Evolutionary conservation across 2,888 invertebrate species (phyloP), one percentile per base, ranked within the genome.

Genomic region (Tetramorium bicarinatum): DNA sequence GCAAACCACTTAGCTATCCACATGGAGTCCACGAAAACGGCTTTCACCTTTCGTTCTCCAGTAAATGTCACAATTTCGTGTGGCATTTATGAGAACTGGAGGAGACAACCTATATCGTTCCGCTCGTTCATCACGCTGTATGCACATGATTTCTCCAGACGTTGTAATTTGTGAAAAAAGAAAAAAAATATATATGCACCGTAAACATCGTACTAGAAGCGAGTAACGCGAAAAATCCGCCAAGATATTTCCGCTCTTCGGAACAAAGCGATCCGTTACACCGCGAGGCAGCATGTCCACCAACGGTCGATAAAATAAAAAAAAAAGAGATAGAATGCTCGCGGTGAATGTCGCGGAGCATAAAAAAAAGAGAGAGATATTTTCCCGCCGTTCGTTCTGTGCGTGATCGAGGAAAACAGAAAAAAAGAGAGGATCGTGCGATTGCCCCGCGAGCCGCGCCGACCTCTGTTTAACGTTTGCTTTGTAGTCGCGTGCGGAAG

Each of bases 391-490:
- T 76, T 67, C 81, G 77, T 80, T 67, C 80, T 59, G 62, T 66
- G 82, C 84, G 82, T 44, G 79, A 82, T 85, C 83, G 84, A 72
- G 54, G 18, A 66, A 82, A 86, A 83, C 75, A 71, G 11, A 25
- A 34, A 54, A 44, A 49, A 25, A 21, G 41, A 66, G 29, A n/a
- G 29, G n/a, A 25, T 41, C 71, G 13, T 49, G 64, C 81, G 82
- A 74, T 80, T 61, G 82, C 67, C 38, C 62, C 54, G 83, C 62
- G 62, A 75, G 62, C 79, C 71, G 82, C 71, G 44, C 47, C 44
- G 71, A 76, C 61, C 84, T 84, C 88, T 88, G 88, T 88, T 88
- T 87, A 88, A 87, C 88, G 87, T 85, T 88, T 85, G 84, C 87
- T 88, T 88, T 88, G 87, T 85, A 88, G 72, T 83, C 82, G 84